phyloP scores from a whole-genome alignment of 2,888 invertebrate species.

The Silvanus unidentatus region DNA sequence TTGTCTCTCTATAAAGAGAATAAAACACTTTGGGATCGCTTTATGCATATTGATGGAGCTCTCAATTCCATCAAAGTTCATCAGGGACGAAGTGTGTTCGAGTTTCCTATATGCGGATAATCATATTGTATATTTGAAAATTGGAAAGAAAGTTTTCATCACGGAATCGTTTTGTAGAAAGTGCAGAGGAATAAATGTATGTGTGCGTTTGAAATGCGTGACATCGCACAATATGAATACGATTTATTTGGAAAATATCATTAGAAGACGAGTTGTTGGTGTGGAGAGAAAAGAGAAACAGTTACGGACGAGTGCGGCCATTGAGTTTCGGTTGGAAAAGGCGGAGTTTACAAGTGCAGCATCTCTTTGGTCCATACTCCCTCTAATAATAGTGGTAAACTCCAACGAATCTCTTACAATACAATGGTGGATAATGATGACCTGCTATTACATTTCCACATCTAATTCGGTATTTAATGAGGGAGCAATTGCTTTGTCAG shows the following conservation, averaged over 20 bases:
- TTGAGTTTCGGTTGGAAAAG: background rate
- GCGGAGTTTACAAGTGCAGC: background rate
- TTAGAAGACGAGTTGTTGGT: too few species aligned
- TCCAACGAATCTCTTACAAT: background rate
- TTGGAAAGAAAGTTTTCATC: too few species aligned
- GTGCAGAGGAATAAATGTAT: too few species aligned
- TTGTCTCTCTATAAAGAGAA: background rate
- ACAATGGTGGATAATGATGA: background rate
- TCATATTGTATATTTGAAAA: too few species aligned
- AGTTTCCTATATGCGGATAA: too few species aligned
- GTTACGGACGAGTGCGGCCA: background rate
- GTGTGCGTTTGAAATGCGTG: background rate
- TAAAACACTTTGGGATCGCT: constrained; percentile 1
- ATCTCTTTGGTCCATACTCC: constrained; percentile 2
- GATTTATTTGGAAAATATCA: background rate
- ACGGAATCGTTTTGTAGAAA: too few species aligned
- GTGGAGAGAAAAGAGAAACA: too few species aligned
- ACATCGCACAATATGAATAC: background rate
- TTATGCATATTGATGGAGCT: constrained; percentile 10
- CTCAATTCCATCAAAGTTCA: constrained; percentile 9
- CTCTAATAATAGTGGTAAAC: background rate
- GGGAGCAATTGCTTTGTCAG: too few species aligned
- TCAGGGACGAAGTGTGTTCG: background rate
- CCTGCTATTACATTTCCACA: too few species aligned
- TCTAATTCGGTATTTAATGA: too few species aligned